Conservation (phyloP, 2,797 vertebrate species). For the Buphagus erythrorhynchus region DNA sequence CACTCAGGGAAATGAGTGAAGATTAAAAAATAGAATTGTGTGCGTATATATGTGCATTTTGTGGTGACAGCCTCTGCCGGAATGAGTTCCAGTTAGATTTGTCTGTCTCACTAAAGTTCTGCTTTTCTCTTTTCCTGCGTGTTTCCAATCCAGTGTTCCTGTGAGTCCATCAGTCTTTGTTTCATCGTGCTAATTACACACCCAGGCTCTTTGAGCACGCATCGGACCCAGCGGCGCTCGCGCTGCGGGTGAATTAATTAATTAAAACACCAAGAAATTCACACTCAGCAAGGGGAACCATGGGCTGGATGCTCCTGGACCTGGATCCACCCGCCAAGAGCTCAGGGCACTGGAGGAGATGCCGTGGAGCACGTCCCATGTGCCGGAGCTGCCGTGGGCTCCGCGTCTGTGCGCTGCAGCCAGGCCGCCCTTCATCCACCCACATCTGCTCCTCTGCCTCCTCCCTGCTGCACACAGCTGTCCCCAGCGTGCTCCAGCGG, state of each 20-base stretch:
- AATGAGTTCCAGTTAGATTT: background rate
- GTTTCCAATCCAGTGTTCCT: background rate
- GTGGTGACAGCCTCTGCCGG: background rate
- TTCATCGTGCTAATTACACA: background rate
- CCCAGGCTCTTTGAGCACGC: background rate
- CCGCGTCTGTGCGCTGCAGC: background rate
- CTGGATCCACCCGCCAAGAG: background rate
- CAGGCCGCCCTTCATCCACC: background rate
- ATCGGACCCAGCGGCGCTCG: background rate
- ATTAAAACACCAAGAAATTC: slow-evolving; percentile 38
- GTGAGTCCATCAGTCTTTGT: background rate
- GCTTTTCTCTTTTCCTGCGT: background rate
- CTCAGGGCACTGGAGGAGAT: background rate
- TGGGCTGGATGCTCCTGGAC: background rate
- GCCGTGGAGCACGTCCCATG: background rate
- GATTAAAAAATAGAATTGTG: background rate
- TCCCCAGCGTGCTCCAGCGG: background rate
- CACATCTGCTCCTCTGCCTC: slow-evolving; percentile 27
- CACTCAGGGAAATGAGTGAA: background rate
- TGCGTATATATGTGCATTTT: background rate
- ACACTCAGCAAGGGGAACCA: background rate
- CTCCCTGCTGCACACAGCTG: background rate
- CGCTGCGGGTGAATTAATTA: slow-evolving; percentile 42
- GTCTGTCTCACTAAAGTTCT: background rate
- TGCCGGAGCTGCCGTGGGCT: background rate